These are phyloP conservation scores for Spea bombifrons DNA, from an alignment of 2,113 vertebrate genomes.

Conservation along the genomic window DNA sequence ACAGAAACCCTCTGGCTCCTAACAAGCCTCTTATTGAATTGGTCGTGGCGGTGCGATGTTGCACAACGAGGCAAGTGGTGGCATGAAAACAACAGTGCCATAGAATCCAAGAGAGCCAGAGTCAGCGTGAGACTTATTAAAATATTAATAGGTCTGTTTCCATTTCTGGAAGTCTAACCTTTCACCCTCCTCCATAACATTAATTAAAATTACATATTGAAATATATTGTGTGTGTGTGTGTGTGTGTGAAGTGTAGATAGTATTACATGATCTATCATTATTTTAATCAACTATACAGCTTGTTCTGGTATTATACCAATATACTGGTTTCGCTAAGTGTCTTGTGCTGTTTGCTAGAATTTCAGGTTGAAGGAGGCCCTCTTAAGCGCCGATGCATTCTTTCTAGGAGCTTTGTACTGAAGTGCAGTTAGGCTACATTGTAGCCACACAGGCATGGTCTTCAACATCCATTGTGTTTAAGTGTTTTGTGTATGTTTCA, in stretches of 20 bases:
- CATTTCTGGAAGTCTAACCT: slow-evolving; percentile 34
- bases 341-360: not conserved
- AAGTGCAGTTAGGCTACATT: too few relatives aligned
- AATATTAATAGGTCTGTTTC: slow-evolving; percentile 46
- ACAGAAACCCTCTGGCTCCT: slow-evolving; percentile 12
- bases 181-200: slow-evolving; percentile 23
- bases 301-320: not conserved
- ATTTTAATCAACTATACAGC: too few relatives aligned
- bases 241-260: too few relatives aligned
- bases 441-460: too few relatives aligned
- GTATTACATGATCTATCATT: too few relatives aligned
- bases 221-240: too few relatives aligned
- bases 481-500: too few relatives aligned
- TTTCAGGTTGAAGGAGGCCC: too few relatives aligned
- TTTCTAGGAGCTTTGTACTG: too few relatives aligned
- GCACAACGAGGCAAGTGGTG: slow-evolving; percentile 14
- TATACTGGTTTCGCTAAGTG: slow-evolving; percentile 23
- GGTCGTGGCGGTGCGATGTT: slow-evolving; percentile 34
- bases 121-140: slow-evolving; percentile 40
- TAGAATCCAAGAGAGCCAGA: slow-evolving; percentile 29
- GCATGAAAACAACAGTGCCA: slow-evolving; percentile 28
- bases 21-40: slow-evolving; percentile 43
- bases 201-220: too few relatives aligned
- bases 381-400: too few relatives aligned
- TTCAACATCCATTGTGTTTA: too few relatives aligned